phyloP scores from a whole-genome alignment of 2,797 vertebrate genomes.

The Vespertilio murinus region DNA sequence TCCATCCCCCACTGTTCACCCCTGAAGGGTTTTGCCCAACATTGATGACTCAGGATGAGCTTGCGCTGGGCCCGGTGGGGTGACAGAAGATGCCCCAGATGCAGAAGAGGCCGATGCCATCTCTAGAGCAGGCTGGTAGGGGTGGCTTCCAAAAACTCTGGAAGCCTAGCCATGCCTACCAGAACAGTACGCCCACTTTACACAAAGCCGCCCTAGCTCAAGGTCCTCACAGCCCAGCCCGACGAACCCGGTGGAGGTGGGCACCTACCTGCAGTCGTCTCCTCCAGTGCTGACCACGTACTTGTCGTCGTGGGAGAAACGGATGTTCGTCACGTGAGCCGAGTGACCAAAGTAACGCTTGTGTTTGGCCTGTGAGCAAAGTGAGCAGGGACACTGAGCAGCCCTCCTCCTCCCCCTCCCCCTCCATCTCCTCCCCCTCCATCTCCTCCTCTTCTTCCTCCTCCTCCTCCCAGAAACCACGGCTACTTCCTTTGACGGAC shows the following conservation, averaged over 20 bases:
- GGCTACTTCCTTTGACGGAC: background rate
- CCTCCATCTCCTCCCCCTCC: no score
- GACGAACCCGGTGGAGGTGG: rapidly evolving
- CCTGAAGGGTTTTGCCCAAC: background rate
- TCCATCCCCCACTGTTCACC: no score
- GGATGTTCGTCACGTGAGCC: constrained; percentile 94
- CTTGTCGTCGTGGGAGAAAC: constrained; percentile 95
- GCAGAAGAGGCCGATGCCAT: background rate
- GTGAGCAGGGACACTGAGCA: background rate
- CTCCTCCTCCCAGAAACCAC: no score
- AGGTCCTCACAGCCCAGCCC: background rate
- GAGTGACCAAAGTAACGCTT: constrained; percentile 97
- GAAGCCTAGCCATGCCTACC: background rate
- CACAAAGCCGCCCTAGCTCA: background rate
- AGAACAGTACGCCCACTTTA: background rate
- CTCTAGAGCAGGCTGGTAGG: background rate
- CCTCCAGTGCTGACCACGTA: constrained; percentile 95
- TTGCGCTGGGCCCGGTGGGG: background rate
- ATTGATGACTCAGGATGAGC: background rate
- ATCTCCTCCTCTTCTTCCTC: no score
- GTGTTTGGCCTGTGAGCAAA: constrained; percentile 91
- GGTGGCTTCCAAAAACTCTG: background rate
- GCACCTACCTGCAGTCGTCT: constrained; percentile 98
- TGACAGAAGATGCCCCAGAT: background rate
- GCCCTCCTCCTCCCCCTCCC: no score